A percentile compares a stretch with the other conserved stretches of the same genome.
Evolutionary conservation across 2,113 vertebrate species (phyloP).

Genomic region (Stercorarius parasiticus): DNA sequence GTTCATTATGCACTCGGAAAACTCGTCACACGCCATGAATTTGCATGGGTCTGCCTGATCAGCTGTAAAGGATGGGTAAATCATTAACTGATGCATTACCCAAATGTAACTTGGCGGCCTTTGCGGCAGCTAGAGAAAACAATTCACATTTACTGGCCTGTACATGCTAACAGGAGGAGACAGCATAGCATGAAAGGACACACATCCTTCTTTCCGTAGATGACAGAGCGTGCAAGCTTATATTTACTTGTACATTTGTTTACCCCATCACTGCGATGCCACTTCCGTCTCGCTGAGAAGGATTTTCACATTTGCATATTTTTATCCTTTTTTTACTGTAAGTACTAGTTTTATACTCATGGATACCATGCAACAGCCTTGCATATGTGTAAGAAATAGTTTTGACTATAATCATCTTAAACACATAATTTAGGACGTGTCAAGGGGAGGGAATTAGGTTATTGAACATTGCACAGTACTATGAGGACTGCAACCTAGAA

Average conservation of each 20-base stretch:
- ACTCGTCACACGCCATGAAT: constrained; percentile 85
- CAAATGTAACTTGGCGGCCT: neutral
- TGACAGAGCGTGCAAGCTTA: neutral
- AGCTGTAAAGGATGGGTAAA: constrained; percentile 72
- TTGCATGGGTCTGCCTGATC: constrained; percentile 88
- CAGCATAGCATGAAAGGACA: neutral
- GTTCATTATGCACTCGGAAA: constrained; percentile 79
- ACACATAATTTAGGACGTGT: neutral
- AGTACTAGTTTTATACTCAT: neutral
- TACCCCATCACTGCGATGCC: neutral
- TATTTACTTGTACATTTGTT: neutral
- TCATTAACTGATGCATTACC: neutral
- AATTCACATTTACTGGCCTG: neutral
- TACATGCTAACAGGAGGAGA: neutral
- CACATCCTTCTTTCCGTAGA: neutral
- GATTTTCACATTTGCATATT: neutral
- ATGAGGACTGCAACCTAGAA: neutral
- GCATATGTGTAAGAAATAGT: neutral
- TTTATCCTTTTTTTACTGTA: neutral
- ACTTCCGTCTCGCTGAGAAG: neutral
- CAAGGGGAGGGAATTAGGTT: neutral
- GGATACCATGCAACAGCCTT: neutral
- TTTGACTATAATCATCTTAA: neutral
- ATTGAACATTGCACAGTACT: neutral
- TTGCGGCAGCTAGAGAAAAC: neutral